Evolutionary conservation across 1,140 invertebrate genomes (phyloP).

Genomic region (Linepithema humile): DNA sequence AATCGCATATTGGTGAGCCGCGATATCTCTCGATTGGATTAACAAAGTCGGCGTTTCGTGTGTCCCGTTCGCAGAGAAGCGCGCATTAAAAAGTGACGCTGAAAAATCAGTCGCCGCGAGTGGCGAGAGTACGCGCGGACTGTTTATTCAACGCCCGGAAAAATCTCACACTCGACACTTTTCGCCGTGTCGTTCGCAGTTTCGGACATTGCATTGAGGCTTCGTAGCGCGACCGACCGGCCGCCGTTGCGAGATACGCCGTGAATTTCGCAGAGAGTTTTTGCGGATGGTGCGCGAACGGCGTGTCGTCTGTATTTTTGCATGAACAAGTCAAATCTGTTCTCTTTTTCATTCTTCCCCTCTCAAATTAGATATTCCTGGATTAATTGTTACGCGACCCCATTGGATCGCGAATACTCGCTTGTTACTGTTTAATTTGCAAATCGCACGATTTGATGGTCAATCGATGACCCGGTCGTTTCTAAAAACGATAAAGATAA

Average conservation of each 20-base stretch:
- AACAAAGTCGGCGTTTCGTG: slow-evolving; percentile 5
- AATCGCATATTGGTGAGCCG: background rate
- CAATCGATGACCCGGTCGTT: background rate
- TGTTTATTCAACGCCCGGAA: background rate
- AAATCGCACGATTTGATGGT: background rate
- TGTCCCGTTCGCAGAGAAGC: background rate
- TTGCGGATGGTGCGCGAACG: background rate
- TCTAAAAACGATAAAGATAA: background rate
- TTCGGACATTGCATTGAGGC: background rate
- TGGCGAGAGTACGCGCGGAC: background rate
- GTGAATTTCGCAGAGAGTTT: slow-evolving; percentile 1
- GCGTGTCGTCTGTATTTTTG: background rate
- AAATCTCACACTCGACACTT: slow-evolving; percentile 24
- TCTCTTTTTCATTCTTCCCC: too few species aligned
- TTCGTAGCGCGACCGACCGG: background rate
- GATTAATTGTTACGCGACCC: background rate
- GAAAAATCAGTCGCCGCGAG: background rate
- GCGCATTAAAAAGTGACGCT: slow-evolving; percentile 1
- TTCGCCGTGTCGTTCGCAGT: background rate
- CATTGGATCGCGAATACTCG: background rate
- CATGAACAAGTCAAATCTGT: background rate
- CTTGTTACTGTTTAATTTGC: background rate
- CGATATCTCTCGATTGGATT: slow-evolving; percentile 29
- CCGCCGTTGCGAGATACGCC: background rate
- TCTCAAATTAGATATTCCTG: background rate